A percentile compares a stretch with the other conserved stretches of the same genome.
Conservation (phyloP, 2,113 vertebrate genomes). For the Kryptolebias marmoratus region DNA sequence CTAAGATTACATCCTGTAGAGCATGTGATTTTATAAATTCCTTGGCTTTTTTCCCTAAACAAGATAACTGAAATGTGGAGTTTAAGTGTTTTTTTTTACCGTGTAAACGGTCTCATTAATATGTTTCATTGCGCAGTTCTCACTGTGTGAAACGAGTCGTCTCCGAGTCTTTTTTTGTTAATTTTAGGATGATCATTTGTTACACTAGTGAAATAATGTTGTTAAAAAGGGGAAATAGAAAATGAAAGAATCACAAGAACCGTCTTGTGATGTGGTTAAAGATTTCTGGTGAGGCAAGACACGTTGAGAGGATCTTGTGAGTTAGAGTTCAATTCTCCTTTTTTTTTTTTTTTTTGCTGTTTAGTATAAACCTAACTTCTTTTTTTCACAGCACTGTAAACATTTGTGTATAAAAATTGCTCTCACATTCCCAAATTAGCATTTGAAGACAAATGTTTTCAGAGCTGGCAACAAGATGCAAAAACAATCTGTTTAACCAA, state of each 20-base stretch:
- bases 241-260: background rate
- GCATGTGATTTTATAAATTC: too few relatives aligned
- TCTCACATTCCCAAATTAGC: too few relatives aligned
- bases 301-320: background rate
- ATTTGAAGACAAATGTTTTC: too few relatives aligned
- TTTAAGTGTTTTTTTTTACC: too few relatives aligned
- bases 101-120: background rate
- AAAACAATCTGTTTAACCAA: too few relatives aligned
- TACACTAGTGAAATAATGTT: background rate
- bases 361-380: background rate
- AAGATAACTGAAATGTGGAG: too few relatives aligned
- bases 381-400: background rate
- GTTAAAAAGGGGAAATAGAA: background rate
- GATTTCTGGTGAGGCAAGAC: background rate
- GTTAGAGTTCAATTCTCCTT: background rate
- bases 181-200: conserved; percentile 15
- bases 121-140: conserved; percentile 8
- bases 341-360: background rate
- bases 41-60: too few relatives aligned
- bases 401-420: too few relatives aligned
- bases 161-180: conserved; percentile 11
- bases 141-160: background rate
- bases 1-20: too few relatives aligned
- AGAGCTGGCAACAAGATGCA: too few relatives aligned
- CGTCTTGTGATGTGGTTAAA: background rate